Base-by-base conservation (phyloP, 2,113 vertebrate genomes). In the Poeciliopsis turrubarensis region DNA sequence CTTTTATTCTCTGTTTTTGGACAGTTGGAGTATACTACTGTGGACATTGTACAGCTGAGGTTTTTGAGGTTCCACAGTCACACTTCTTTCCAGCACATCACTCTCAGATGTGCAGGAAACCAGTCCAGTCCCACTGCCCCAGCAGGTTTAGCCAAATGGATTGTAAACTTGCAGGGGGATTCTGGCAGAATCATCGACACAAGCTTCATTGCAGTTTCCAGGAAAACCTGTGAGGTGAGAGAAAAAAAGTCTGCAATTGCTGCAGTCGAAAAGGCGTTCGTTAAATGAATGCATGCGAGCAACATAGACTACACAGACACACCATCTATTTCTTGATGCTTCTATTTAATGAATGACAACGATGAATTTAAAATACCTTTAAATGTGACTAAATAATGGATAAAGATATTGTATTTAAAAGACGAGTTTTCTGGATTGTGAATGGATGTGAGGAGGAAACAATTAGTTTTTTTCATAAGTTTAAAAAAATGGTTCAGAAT, bases 1-100 rank as follows among this genome's bases (percentile, higher is more conserved):
- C 15, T 14, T 37, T 5, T 1, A 19, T 1, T 70, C 47, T 29
- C 37, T 0, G 6, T 87, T 65, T 47, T 47, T 57, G 51, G 22
- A 60, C 60, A 95, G 95, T 88, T 94, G 79, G 86, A 86, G 37
- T 95, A 95, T 47, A 14, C 61, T n/a, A 90, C 89, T 25, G 27
- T 93, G 27, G 88, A 89, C 67, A 83, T 92, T 6, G 94, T 95
- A 37, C 95, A 95, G 88, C 86, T 95, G 29, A 92, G 94, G 75
- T 95, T 95, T 77, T 84, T 95, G 54, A 88, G 88, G 44, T 80
- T 95, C 62, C 92, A 94, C 88, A 95, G 94, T 75, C 87, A 75
- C 74, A 85, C 85, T 0, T 93, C 86, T 39, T 90, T 88, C 63
- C 95, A 95, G 82, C 75, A 63, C 72, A 65, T 95, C 75, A 90